These are phyloP conservation scores for Tinea pellionella DNA, from an alignment of 2,888 invertebrate genomes.

Conservation along the genomic window DNA sequence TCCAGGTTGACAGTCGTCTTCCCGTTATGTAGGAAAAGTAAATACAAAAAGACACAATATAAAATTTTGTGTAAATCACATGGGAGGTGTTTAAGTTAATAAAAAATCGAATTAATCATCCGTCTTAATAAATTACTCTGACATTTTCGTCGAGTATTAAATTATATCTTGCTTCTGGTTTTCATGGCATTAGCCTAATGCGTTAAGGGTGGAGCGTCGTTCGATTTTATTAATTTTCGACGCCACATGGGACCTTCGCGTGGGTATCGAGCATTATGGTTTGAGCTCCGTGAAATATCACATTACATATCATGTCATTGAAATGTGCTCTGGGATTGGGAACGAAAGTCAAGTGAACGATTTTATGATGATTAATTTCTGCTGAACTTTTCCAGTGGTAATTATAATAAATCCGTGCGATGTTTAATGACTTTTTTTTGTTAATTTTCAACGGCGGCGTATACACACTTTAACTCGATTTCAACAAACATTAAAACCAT, in stretches of 20 bases:
- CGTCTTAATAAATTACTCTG: conserved; percentile 3
- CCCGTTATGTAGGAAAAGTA: too few relatives aligned
- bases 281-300: conserved; percentile 4
- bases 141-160: neutral
- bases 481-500: too few relatives aligned
- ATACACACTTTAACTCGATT: too few relatives aligned
- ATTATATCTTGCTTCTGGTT: conserved; percentile 6
- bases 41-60: too few relatives aligned
- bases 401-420: neutral
- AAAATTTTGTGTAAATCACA: neutral
- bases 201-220: conserved; percentile 2
- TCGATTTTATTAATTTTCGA: conserved; percentile 13
- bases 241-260: conserved; percentile 10
- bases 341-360: neutral
- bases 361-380: conserved; percentile 4
- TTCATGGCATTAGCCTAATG: conserved; percentile 8
- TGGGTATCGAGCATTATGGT: conserved; percentile 3
- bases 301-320: conserved; percentile 3
- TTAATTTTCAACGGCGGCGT: too few relatives aligned
- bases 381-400: neutral
- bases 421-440: too few relatives aligned
- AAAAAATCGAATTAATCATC: neutral
- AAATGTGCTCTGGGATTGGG: neutral
- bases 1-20: too few relatives aligned
- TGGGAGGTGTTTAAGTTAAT: neutral